Percentiles rank a stretch among this genome's conserved stretches.
Evolutionary conservation across 35 echinoderm and acorn worm species (phyloP).

Genomic region (Anneissia japonica): DNA sequence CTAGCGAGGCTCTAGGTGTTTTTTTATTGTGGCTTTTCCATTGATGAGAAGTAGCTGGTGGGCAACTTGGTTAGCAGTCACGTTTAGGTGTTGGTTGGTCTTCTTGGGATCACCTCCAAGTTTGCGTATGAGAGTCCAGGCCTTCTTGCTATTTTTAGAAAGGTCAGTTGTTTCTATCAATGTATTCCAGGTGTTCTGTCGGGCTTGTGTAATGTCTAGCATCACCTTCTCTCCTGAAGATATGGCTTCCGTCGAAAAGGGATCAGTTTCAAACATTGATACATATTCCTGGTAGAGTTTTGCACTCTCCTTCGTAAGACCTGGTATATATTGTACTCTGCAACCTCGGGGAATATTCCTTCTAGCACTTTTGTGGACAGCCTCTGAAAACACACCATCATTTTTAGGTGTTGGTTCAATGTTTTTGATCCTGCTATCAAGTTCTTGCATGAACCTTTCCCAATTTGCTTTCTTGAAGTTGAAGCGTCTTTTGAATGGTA

Average conservation of each 20-base stretch:
- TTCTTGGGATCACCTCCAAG: neutral
- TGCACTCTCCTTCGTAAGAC: constrained; percentile 12
- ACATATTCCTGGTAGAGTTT: constrained; percentile 8
- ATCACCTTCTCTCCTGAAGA: too few species aligned
- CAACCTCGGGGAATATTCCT: constrained; percentile 9
- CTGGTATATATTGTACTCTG: constrained; percentile 21
- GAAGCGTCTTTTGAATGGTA: constrained; percentile 26
- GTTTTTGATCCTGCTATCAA: constrained; percentile 13
- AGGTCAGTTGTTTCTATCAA: too few species aligned
- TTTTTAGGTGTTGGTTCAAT: constrained; percentile 11
- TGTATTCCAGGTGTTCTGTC: too few species aligned
- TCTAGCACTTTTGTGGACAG: constrained; percentile 7
- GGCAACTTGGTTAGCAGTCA: constrained; percentile 24
- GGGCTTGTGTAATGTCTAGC: too few species aligned
- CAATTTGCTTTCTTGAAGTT: constrained; percentile 50
- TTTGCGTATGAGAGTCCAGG: neutral
- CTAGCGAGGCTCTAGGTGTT: too few species aligned
- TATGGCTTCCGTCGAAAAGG: too few species aligned
- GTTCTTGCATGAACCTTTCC: constrained; percentile 16
- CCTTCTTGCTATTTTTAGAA: neutral
- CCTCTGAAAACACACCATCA: neutral
- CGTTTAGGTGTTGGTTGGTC: neutral
- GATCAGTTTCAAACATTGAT: too few species aligned
- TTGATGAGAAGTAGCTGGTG: neutral
- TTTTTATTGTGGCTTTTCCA: neutral